phyloP scores from a whole-genome alignment of 2,113 vertebrate genomes.

The Mellivora capensis region DNA sequence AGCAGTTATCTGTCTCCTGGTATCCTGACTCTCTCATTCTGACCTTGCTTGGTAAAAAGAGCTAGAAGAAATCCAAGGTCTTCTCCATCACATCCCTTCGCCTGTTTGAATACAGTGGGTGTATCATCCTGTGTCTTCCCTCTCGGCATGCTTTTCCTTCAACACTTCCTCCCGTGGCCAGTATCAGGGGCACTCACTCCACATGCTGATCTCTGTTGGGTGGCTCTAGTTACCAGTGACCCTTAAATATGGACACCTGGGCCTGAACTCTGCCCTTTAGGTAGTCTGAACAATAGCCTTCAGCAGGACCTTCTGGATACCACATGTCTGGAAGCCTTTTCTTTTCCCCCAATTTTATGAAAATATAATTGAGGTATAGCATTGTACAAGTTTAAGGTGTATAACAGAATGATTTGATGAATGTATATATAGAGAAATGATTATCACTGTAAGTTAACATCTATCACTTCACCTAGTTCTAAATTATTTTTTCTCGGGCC shows the following conservation, averaged over 20 bases:
- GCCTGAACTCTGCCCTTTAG: background rate
- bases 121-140: background rate
- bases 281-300: background rate
- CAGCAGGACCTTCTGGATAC: background rate
- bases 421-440: background rate
- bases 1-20: background rate
- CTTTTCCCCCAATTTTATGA: background rate
- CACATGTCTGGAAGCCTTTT: background rate
- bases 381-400: background rate
- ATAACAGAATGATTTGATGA: background rate
- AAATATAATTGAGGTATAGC: background rate
- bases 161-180: background rate
- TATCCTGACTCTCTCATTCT: background rate
- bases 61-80: background rate
- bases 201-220: background rate
- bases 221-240: background rate
- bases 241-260: background rate
- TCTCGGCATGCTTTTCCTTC: background rate
- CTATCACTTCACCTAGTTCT: background rate
- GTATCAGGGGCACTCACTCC: rapidly evolving
- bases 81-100: background rate
- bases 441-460: background rate
- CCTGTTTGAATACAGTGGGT: background rate
- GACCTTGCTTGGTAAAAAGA: background rate
- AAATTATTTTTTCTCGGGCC: background rate